Evolutionary conservation across 2,888 invertebrate genomes (phyloP), one percentile per base, ranked within the genome.

Genomic region (Lamellibrachia satsuma): DNA sequence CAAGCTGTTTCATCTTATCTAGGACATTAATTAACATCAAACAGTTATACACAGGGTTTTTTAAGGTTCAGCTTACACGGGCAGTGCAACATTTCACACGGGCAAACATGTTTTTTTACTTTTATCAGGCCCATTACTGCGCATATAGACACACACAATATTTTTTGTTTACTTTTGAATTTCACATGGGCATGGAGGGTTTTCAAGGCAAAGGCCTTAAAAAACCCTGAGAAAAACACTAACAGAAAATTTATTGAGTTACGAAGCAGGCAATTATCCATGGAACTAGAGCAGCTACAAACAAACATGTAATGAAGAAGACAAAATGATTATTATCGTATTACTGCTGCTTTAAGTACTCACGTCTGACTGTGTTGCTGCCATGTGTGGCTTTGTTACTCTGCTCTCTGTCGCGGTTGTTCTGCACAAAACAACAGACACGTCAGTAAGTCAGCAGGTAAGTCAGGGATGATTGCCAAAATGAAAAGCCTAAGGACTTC

Each of bases 301-400:
- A 75, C 22, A 75, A 22, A 75, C 22, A 22, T 11, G 3, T 22
- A 75, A 15, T 22, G n/a, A 11, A 39, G 39, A 39, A 39, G n/a
- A 22, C n/a, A 15, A 75, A 75, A 75, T 75, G 22, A 75, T 75
- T 75, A 75, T 75, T 75, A 75, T 75, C 75, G n/a, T 75, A 22
- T 11, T 11, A 75, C 22, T 60, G 60, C 60, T 60, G 15, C 75
- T 75, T 75, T 22, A 75, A 75, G 75, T 75, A 75, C 75, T 75
- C 75, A 75, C 75, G 75, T 75, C 75, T 75, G 75, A 75, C 75
- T 75, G 75, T 75, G 22, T 75, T 75, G 75, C 75, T 75, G 75
- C 75, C 75, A 75, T 75, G 75, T 75, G 75, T 75, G 6, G 75
- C 15, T 75, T 75, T 75, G 75, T 75, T 75, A 2, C 75, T 75